Evolutionary conservation across 2,113 vertebrate species (phyloP).

Genomic region (Nycticebus coucang): DNA sequence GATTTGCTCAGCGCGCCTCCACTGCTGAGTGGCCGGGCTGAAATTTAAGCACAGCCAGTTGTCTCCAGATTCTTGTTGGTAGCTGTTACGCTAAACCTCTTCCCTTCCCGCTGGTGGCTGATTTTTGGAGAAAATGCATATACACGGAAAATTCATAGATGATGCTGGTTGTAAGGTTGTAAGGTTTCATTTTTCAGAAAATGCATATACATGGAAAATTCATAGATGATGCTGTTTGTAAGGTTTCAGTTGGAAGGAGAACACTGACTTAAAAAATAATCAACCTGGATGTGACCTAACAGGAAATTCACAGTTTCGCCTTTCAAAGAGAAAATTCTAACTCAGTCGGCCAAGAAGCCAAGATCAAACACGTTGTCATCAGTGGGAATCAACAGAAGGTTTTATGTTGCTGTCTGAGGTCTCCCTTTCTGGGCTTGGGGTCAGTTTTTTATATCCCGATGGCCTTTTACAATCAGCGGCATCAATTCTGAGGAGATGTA

Average conservation of each 20-base stretch:
- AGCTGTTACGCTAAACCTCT: neutral
- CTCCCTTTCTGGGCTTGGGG: neutral
- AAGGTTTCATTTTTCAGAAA: too few species aligned
- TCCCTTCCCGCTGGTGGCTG: accelerated
- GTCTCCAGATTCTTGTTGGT: neutral
- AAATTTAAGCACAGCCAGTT: neutral
- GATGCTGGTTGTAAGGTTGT: neutral
- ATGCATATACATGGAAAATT: neutral
- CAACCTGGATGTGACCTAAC: neutral
- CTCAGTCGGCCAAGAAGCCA: neutral
- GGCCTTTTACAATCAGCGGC: neutral
- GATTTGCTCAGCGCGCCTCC: too few species aligned
- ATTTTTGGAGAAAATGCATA: neutral
- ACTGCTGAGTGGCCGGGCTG: accelerated
- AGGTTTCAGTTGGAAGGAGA: neutral
- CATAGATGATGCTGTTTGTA: neutral
- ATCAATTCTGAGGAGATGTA: neutral
- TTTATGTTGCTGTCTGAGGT: too few species aligned
- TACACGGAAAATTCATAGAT: neutral
- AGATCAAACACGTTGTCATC: neutral
- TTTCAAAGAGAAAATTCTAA: conserved; percentile 57
- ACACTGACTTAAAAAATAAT: conserved; percentile 12
- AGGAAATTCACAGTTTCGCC: conserved; percentile 43
- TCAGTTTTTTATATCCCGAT: neutral
- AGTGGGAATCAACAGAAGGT: neutral